A percentile compares a stretch with the other conserved stretches of the same genome.
These are phyloP conservation scores for Trichonephila inaurata DNA, from an alignment of 1,140 invertebrate genomes.

Conservation along the genomic window DNA sequence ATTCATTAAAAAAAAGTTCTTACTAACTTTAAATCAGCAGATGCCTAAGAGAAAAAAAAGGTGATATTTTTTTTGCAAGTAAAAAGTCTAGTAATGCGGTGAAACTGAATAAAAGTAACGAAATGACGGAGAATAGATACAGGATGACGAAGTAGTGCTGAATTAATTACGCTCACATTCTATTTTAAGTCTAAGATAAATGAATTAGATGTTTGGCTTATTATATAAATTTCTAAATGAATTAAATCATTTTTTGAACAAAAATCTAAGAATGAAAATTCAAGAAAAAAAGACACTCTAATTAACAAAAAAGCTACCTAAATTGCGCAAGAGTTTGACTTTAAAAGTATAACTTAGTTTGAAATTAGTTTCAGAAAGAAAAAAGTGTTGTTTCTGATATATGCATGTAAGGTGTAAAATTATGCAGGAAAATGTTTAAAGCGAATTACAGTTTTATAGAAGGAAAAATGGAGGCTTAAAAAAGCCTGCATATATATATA, in stretches of 20 bases:
- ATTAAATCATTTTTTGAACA: neutral
- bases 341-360: too few relatives aligned
- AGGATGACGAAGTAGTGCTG: neutral
- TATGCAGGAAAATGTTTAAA: too few relatives aligned
- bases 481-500: too few relatives aligned
- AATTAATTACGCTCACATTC: slow-evolving; percentile 3
- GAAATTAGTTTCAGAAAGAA: too few relatives aligned
- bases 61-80: neutral
- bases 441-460: too few relatives aligned
- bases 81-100: neutral
- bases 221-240: neutral
- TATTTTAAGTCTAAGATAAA: neutral
- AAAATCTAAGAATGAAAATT: neutral
- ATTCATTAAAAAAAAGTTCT: neutral
- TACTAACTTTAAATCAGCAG: neutral
- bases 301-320: too few relatives aligned
- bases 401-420: too few relatives aligned
- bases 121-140: neutral
- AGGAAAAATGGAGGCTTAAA: too few relatives aligned
- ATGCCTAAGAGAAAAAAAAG: neutral
- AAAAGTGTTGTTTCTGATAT: too few relatives aligned
- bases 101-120: neutral
- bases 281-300: too few relatives aligned
- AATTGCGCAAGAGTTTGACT: too few relatives aligned
- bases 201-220: slow-evolving; percentile 31